phyloP scores from a whole-genome alignment of 1,140 invertebrate species.

The Bemisia tabaci region DNA sequence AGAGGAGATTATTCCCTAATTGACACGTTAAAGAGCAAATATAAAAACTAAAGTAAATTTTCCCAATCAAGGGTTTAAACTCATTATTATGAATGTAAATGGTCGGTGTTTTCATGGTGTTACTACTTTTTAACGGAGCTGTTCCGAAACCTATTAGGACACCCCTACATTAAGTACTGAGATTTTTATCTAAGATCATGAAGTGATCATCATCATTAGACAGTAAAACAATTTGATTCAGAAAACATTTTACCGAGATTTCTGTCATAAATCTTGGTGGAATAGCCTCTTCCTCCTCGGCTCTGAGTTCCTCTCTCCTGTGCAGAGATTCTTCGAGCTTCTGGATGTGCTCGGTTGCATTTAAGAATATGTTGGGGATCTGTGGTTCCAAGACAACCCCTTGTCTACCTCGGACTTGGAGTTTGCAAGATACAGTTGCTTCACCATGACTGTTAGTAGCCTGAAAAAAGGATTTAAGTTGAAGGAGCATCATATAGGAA shows the following conservation, averaged over 20 bases:
- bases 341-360: conserved; percentile 76
- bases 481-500: no score
- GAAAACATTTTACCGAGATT: conserved; percentile 36
- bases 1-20: no score
- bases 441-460: conserved; percentile 82
- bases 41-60: no score
- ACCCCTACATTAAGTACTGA: no score
- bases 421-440: conserved; percentile 68
- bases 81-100: no score
- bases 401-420: conserved; percentile 71
- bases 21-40: no score
- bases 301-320: conserved; percentile 65
- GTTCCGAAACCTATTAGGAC: no score
- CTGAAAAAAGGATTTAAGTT: conserved; percentile 17
- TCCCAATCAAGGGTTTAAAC: no score
- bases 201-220: no score
- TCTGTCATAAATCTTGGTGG: conserved; percentile 75
- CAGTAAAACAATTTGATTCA: background rate
- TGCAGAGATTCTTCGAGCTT: conserved; percentile 78
- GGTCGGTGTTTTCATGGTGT: no score
- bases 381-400: conserved; percentile 85
- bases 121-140: no score
- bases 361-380: conserved; percentile 67
- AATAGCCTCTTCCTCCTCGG: conserved; percentile 71
- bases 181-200: no score